phyloP scores from a whole-genome alignment of 2,888 invertebrate species.

The Epistrophe eligans region DNA sequence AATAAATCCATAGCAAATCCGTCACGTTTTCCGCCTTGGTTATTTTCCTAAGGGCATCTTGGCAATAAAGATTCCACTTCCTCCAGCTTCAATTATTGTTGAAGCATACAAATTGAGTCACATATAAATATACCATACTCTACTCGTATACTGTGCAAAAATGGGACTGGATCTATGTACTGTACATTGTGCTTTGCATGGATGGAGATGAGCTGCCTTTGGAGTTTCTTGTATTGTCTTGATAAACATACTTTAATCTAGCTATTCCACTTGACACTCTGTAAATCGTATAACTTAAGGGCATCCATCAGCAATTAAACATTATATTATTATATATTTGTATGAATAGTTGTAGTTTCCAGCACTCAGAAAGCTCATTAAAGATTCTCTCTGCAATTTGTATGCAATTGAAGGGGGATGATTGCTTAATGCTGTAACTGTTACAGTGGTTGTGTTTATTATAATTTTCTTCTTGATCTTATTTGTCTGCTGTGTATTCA shows the following conservation, averaged over 20 bases:
- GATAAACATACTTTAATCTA: constrained; percentile 18
- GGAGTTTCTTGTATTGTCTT: constrained; percentile 25
- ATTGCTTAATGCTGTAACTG: not conserved
- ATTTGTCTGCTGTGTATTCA: not conserved
- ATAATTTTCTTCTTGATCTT: not conserved
- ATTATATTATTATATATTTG: not conserved
- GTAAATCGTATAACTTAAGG: constrained; percentile 17
- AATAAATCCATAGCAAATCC: constrained; percentile 40
- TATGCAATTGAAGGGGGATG: not conserved
- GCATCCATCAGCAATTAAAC: constrained; percentile 26
- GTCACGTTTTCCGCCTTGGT: constrained; percentile 35
- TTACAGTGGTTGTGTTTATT: not conserved
- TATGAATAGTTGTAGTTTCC: not conserved
- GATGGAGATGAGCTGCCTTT: not conserved
- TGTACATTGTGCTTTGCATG: not conserved
- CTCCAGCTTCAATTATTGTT: not conserved
- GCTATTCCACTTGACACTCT: constrained; percentile 11
- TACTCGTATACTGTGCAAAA: not conserved
- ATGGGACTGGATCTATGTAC: not conserved
- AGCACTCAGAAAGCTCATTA: not conserved
- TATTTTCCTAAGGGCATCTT: constrained; percentile 27
- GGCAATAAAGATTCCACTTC: constrained; percentile 20
- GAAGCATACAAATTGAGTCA: constrained; percentile 32
- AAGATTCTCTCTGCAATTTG: constrained; percentile 15
- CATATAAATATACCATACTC: no score